phyloP scores from a whole-genome alignment of 2,797 vertebrate species.

The Clarias platycephalus region DNA sequence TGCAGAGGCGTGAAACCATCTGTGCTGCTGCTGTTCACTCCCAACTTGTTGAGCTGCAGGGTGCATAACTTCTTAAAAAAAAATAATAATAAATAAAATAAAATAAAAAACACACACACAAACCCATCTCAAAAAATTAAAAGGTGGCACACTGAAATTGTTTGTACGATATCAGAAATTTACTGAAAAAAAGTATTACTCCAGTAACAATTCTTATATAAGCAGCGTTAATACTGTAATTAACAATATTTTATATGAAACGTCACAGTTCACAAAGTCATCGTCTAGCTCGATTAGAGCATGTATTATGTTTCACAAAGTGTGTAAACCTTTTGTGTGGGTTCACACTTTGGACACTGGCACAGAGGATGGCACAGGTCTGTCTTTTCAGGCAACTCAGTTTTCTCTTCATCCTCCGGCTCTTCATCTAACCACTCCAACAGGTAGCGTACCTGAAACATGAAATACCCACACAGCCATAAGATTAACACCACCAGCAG shows the following conservation, averaged over 20 bases:
- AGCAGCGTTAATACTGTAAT: not conserved
- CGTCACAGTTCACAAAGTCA: not conserved
- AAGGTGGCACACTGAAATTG: not conserved
- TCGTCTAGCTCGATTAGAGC: not conserved
- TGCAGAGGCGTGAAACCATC: conserved; percentile 86
- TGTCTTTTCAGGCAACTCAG: conserved; percentile 51
- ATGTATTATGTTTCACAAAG: not conserved
- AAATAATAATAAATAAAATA: too few species aligned
- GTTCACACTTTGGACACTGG: conserved; percentile 87
- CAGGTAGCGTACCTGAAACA: conserved; percentile 87
- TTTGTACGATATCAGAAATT: not conserved
- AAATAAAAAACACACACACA: not conserved
- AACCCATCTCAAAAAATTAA: too few species aligned
- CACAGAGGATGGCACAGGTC: conserved; percentile 92
- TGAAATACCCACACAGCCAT: not conserved
- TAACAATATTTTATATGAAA: not conserved
- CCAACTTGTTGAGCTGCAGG: conserved; percentile 73
- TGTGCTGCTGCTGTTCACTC: conserved; percentile 81
- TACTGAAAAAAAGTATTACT: not conserved
- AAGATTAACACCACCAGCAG: not conserved
- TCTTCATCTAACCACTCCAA: conserved; percentile 93
- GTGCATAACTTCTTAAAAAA: conserved; percentile 69
- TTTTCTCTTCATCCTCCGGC: conserved; percentile 76
- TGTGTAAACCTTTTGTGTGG: conserved; percentile 82
- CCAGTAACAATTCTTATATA: not conserved